These are phyloP conservation scores for Coreoperca whiteheadi DNA, from an alignment of 2,113 vertebrate species.

Conservation along the genomic window DNA sequence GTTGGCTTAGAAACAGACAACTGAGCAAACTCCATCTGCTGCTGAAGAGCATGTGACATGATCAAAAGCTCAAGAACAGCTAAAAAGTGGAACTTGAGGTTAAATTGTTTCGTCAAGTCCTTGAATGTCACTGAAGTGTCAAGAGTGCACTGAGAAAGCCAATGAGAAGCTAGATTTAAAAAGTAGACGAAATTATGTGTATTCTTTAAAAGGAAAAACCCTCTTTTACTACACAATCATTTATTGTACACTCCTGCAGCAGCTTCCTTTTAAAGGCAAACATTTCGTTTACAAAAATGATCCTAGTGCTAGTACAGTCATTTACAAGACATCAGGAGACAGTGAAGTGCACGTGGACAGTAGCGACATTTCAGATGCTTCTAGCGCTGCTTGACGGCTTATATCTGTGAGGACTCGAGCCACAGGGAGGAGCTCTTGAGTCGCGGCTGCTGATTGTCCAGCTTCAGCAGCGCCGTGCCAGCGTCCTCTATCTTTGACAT, in stretches of 20 bases:
- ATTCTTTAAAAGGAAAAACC: background rate
- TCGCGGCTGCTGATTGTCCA: slow-evolving; percentile 75
- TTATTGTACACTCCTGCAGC: slow-evolving; percentile 66
- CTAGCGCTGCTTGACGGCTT: slow-evolving; percentile 38
- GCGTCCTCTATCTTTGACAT: slow-evolving; percentile 88
- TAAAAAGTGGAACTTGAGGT: background rate
- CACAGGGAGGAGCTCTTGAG: slow-evolving; percentile 76
- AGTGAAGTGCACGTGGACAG: slow-evolving; percentile 51
- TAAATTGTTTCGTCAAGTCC: background rate
- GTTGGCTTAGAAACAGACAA: background rate
- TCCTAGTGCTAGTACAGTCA: slow-evolving; percentile 42
- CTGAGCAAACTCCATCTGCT: background rate
- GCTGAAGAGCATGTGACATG: background rate
- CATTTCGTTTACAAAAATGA: slow-evolving; percentile 62
- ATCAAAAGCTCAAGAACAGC: background rate
- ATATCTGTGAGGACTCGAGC: slow-evolving; percentile 87
- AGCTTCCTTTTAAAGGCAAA: slow-evolving; percentile 55
- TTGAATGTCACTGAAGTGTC: background rate
- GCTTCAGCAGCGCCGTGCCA: slow-evolving; percentile 78
- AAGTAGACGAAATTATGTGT: background rate
- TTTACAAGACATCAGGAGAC: slow-evolving; percentile 45
- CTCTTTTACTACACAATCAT: slow-evolving; percentile 40
- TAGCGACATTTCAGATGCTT: background rate
- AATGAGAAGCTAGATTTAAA: background rate
- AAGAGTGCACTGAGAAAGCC: background rate